phyloP scores from a whole-genome alignment of 2,113 vertebrate genomes.

The Prinia subflava region DNA sequence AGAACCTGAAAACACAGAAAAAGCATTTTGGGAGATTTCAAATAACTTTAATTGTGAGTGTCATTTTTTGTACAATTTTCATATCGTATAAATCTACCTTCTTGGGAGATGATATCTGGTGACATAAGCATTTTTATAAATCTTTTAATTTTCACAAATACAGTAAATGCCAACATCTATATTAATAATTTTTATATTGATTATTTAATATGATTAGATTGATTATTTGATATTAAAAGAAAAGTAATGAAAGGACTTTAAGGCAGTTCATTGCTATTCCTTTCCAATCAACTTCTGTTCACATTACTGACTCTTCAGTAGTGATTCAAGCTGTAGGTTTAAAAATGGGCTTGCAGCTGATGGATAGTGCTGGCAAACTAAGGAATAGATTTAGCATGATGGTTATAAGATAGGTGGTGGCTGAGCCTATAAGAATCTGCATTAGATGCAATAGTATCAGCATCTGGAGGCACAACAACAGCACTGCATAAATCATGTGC shows the following conservation, averaged over 20 bases:
- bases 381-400: not conserved
- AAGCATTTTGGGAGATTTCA: not conserved
- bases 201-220: not conserved
- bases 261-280: not conserved
- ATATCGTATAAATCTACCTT: not conserved
- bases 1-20: not conserved
- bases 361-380: not conserved
- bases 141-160: not conserved
- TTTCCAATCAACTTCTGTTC: not conserved
- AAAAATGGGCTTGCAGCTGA: not conserved
- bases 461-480: not conserved
- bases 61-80: not conserved
- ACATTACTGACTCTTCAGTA: not conserved
- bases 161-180: fast-evolving
- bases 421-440: not conserved
- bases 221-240: not conserved
- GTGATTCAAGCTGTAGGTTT: not conserved
- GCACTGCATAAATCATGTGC: not conserved
- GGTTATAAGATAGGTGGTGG: not conserved
- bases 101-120: not conserved
- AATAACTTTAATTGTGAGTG: not conserved
- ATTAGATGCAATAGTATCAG: not conserved
- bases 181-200: not conserved
- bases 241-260: not conserved
- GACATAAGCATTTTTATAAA: not conserved